Evolutionary conservation across 64 coral and sea anemone species (phyloP), one percentile per base, ranked within the genome.

Genomic region (Exaiptasia diaphana): DNA sequence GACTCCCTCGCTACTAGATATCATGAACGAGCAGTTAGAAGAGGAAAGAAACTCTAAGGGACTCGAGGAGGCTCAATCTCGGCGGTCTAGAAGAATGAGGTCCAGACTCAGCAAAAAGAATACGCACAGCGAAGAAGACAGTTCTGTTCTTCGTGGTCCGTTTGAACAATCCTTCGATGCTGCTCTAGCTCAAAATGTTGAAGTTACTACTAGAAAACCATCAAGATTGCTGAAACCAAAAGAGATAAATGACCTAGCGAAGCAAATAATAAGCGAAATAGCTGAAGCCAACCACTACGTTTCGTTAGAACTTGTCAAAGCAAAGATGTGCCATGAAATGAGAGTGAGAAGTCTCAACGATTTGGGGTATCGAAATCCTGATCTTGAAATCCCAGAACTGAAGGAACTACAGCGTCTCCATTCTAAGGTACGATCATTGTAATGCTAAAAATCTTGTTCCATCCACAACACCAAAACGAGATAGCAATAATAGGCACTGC

Each of bases 361-460:
- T 20, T 33, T 93, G 27, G 83, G 83, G 5, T 59, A 68, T 41
- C 43, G 27, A 32, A 82, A 67, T 20, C 83, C 83, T 31, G 90
- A 93, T 63, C 45, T 58, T 1, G 67, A 87, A 1, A 93, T 93
- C 36, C 21, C 57, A 27, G 44, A 67, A n/a, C 84, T 93, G 12
- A 68, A 71, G 52, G 84, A 93, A 26, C 52, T 93, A 20, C 81
- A 75, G 0, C 63, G 85, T 48, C 59, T 93, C 13, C 84, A 87
- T 26, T 72, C 58, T 30, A 93, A 93, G 79, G 90, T 93, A 75
- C n/a, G n/a, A n/a, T n/a, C n/a, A n/a, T n/a, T n/a, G n/a, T n/a
- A n/a, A n/a, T n/a, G n/a, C n/a, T n/a, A n/a, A n/a, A n/a, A n/a
- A n/a, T n/a, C n/a, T n/a, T n/a, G n/a, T n/a, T n/a, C n/a, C n/a